Base-by-base conservation (phyloP, 2,113 vertebrate genomes). In the Cyrtonyx montezumae region DNA sequence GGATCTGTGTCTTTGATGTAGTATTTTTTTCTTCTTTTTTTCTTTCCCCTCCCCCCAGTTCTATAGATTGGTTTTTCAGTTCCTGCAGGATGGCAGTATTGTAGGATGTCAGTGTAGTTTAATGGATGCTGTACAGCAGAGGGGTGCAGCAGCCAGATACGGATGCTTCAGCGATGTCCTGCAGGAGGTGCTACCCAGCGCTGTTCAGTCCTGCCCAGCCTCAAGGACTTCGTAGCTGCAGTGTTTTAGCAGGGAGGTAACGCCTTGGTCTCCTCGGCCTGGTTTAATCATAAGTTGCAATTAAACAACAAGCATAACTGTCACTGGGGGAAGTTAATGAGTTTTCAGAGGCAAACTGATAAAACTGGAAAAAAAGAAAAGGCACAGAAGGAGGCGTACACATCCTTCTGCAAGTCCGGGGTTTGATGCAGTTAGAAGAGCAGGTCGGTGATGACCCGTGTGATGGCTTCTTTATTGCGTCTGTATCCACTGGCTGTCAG, bases 311-410 rank as follows among this genome's bases (percentile, higher is more conserved):
- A 58, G 77, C 3, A 0, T 69, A 85, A 83, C 11, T 19, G 34
- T 59, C 43, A 66, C 69, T 66, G 84, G 58, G 59, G 36, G 51
- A 89, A 73, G 75, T 66, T 91, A 92, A 89, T 87, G 84, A 91
- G 81, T 91, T 79, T 65, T 84, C 40, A 76, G 70, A 69, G 86
- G 42, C 43, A 81, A 76, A 56, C 42, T 65, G 80, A 68, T 78
- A 95, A 87, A 86, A 95, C 49, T 37, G 61, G 22, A 77, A 80
- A 77, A 86, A 26, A 53, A 28, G 77, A 74, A 89, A 28, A 53
- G 28, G 13, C 46, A 4, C 9, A 76, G 74, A 22, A 85, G 21
- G 43, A 84, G 58, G n/a, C 11, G 28, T 66, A 22, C 7, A 30
- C 21, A 79, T 84, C 53, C 67, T 20, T 18, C 48, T 0, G n/a